Percentiles rank a stretch among this genome's conserved stretches.
Conservation (phyloP, 2,888 invertebrate genomes). For the Hartigia nigra region DNA sequence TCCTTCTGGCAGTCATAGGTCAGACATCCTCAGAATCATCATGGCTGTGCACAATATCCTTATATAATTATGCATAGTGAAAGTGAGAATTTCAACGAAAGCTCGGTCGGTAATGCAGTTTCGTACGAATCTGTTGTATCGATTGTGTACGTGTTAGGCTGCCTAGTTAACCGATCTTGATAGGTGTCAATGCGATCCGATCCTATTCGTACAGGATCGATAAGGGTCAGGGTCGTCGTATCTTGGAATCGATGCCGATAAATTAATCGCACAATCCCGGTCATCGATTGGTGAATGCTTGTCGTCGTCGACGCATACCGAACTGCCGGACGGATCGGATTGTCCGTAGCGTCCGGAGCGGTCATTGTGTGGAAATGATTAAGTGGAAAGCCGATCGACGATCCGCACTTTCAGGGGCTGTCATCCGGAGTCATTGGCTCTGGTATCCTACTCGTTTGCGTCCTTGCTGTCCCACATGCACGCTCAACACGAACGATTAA, state of each 20-base stretch:
- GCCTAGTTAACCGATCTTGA: not conserved
- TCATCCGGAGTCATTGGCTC: not conserved
- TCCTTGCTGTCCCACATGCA: not conserved
- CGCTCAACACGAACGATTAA: slow-evolving; percentile 19
- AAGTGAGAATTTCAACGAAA: not conserved
- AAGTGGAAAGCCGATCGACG: slow-evolving; percentile 35
- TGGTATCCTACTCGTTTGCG: not conserved
- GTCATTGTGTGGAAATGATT: slow-evolving; percentile 51
- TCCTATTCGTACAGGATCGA: not conserved
- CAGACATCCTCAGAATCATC: not conserved
- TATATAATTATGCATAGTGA: not conserved
- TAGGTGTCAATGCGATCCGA: not conserved
- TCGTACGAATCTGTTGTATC: not conserved
- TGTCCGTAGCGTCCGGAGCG: not conserved
- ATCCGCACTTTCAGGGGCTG: not conserved
- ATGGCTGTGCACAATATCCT: not conserved
- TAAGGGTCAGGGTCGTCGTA: not conserved
- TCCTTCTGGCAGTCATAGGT: not conserved
- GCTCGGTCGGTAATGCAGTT: not conserved
- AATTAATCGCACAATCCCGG: slow-evolving; percentile 3
- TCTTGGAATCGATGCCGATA: slow-evolving; percentile 6
- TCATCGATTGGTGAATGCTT: not conserved
- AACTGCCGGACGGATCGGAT: not conserved
- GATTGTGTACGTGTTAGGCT: not conserved
- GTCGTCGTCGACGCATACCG: not conserved